Percentiles rank a stretch among this genome's conserved stretches.
Conservation (phyloP, 2,888 invertebrate species). For the Netelia inedita region DNA sequence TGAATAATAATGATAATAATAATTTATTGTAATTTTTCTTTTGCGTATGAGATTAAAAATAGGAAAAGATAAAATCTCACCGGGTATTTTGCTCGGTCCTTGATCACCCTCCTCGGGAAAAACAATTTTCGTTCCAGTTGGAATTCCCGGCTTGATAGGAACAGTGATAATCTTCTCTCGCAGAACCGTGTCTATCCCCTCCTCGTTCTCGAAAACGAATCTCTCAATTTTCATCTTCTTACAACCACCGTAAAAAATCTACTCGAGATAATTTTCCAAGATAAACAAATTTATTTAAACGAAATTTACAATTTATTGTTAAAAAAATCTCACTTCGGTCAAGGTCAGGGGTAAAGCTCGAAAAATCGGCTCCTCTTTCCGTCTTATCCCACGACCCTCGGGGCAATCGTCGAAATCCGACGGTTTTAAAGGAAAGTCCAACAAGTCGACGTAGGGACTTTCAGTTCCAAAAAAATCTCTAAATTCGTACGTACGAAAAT, state of each 20-base stretch:
- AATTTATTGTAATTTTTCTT: too few species aligned
- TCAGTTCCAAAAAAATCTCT: slow-evolving; percentile 93
- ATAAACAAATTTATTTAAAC: too few species aligned
- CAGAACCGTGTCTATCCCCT: slow-evolving; percentile 88
- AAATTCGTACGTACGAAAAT: slow-evolving; percentile 70
- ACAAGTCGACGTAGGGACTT: slow-evolving; percentile 93
- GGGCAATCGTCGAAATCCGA: slow-evolving; percentile 88
- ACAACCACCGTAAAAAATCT: slow-evolving; percentile 90
- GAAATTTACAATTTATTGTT: background rate
- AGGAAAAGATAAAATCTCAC: slow-evolving; percentile 75
- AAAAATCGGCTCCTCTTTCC: slow-evolving; percentile 88
- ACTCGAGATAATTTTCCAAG: slow-evolving; percentile 31
- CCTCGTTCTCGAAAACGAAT: slow-evolving; percentile 89
- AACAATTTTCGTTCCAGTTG: slow-evolving; percentile 89
- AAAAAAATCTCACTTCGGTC: slow-evolving; percentile 86
- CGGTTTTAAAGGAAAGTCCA: slow-evolving; percentile 89
- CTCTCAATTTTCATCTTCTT: slow-evolving; percentile 94
- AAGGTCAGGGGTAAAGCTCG: slow-evolving; percentile 87
- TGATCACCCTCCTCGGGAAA: slow-evolving; percentile 94
- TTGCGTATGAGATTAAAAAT: too few species aligned
- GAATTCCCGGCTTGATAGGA: slow-evolving; percentile 91
- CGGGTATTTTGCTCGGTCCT: slow-evolving; percentile 90
- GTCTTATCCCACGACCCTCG: slow-evolving; percentile 87
- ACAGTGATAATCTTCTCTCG: slow-evolving; percentile 91
- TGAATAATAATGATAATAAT: too few species aligned